These are phyloP conservation scores for Hartigia nigra DNA, from an alignment of 2,888 invertebrate genomes.

Conservation along the genomic window DNA sequence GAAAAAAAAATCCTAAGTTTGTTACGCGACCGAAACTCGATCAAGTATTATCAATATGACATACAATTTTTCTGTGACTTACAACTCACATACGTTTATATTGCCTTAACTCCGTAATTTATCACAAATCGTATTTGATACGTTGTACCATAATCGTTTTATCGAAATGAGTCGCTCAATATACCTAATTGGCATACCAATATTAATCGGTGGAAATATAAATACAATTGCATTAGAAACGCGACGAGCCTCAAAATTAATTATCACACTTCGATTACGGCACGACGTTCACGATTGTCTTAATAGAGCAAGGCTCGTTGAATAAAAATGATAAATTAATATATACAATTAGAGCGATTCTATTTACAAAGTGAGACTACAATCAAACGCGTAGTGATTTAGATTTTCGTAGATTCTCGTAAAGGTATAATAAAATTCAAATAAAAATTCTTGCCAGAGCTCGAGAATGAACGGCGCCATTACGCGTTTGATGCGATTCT, in stretches of 20 bases:
- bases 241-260: constrained; percentile 1
- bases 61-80: constrained; percentile 22
- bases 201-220: not conserved
- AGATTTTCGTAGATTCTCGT: not conserved
- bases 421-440: not conserved
- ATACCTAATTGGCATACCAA: not conserved
- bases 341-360: not conserved
- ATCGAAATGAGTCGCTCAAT: not conserved
- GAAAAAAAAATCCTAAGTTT: not conserved
- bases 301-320: not conserved
- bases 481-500: not conserved
- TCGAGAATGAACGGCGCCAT: not conserved
- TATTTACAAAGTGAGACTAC: constrained; percentile 1
- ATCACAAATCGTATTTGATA: constrained; percentile 20
- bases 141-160: not conserved
- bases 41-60: constrained; percentile 25
- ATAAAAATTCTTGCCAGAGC: not conserved
- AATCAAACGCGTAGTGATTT: not conserved
- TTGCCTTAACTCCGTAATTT: constrained; percentile 9
- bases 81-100: constrained; percentile 17
- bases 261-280: constrained; percentile 6
- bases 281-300: not conserved
- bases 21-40: constrained; percentile 5
- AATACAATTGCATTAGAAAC: not conserved
- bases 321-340: constrained; percentile 2